Conservation (phyloP, 2,888 invertebrate species). For the Sarcophaga subvicina region DNA sequence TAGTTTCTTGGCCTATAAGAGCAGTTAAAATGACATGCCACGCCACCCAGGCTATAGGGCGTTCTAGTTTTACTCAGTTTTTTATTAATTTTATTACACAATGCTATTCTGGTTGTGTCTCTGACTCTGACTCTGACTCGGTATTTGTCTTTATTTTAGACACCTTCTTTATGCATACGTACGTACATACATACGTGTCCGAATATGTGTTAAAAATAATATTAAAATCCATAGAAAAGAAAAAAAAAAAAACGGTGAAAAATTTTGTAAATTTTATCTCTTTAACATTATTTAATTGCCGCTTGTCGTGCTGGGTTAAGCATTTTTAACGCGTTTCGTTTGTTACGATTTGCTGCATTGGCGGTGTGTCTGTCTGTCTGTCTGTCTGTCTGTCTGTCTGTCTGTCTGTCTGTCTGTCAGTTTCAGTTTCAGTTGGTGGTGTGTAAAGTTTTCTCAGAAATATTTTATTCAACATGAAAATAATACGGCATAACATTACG, state of each 20-base stretch:
- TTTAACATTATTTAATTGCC: constrained; percentile 73
- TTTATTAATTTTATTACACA: constrained; percentile 5
- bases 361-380: constrained; percentile 39
- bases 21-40: constrained; percentile 71
- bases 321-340: constrained; percentile 70
- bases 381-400: constrained; percentile 52
- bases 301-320: constrained; percentile 70
- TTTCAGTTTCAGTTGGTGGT: not conserved
- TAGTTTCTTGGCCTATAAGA: constrained; percentile 41
- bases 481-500: constrained; percentile 64
- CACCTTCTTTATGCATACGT: not conserved
- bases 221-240: not conserved
- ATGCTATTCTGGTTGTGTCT: not conserved
- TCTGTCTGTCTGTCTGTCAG: constrained; percentile 52
- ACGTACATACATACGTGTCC: not conserved
- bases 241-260: not conserved
- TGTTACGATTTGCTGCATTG: constrained; percentile 68
- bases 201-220: constrained; percentile 19
- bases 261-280: constrained; percentile 51
- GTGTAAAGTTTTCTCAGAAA: constrained; percentile 65
- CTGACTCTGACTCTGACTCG: too few relatives aligned
- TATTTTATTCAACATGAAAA: constrained; percentile 58
- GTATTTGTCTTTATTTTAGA: not conserved
- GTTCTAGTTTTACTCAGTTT: constrained; percentile 52
- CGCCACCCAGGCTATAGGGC: constrained; percentile 71